A percentile compares a stretch with the other conserved stretches of the same genome.
phyloP scores from a whole-genome alignment of 1,140 invertebrate species.

The Melipona quadrifasciata region DNA sequence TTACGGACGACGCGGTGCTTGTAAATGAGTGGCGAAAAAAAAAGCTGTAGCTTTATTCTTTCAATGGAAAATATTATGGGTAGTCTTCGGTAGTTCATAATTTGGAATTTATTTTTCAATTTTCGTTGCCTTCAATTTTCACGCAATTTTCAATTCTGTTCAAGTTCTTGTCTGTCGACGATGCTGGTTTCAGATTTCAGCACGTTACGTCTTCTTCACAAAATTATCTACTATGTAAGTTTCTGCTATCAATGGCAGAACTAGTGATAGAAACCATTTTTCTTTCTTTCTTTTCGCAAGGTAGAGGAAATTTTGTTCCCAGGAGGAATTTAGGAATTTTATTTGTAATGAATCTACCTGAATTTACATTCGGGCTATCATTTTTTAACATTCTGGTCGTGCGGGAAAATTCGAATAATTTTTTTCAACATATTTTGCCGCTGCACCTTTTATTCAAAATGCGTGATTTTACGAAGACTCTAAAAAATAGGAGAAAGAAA shows the following conservation, averaged over 20 bases:
- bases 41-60: neutral
- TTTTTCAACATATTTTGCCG: neutral
- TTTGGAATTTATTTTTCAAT: neutral
- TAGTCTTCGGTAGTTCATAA: neutral
- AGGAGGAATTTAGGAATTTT: too few relatives aligned
- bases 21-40: neutral
- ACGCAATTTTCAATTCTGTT: too few relatives aligned
- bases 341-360: too few relatives aligned
- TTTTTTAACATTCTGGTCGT: neutral
- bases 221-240: neutral
- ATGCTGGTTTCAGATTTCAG: neutral
- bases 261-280: neutral
- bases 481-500: neutral
- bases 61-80: fast-evolving
- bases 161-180: neutral
- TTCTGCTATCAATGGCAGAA: neutral
- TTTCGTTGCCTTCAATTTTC: too few relatives aligned
- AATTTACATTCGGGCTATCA: neutral
- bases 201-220: neutral
- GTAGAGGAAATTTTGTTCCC: too few relatives aligned
- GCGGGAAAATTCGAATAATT: neutral
- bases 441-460: neutral
- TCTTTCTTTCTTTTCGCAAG: neutral
- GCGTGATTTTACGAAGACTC: neutral
- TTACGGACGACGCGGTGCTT: neutral